These are phyloP conservation scores for Lycia hirtaria DNA, from an alignment of 2,888 invertebrate species.

Conservation along the genomic window DNA sequence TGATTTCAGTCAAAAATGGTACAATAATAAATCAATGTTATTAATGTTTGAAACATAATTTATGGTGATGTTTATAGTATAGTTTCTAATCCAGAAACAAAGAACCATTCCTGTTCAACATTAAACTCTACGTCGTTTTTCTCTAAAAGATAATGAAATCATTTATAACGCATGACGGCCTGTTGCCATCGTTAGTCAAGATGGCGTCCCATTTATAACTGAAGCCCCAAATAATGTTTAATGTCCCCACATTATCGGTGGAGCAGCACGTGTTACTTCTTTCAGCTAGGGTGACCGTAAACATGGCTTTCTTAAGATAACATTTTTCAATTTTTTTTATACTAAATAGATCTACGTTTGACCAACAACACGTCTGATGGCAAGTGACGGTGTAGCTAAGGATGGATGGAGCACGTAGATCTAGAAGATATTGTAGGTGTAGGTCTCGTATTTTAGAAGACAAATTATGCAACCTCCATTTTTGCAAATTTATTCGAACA, in stretches of 20 bases:
- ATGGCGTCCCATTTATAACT: slow-evolving; percentile 73
- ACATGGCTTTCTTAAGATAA: neutral
- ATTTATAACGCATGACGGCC: slow-evolving; percentile 53
- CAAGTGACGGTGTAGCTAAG: too few species aligned
- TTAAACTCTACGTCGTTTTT: slow-evolving; percentile 27
- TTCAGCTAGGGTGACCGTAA: slow-evolving; percentile 34
- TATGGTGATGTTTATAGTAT: too few species aligned
- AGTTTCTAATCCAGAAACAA: neutral
- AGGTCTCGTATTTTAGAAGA: too few species aligned
- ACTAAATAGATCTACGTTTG: neutral
- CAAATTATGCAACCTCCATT: too few species aligned
- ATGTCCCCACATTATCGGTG: slow-evolving; percentile 78
- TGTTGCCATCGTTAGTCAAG: slow-evolving; percentile 64
- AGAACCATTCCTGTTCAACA: slow-evolving; percentile 9
- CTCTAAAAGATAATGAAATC: slow-evolving; percentile 57
- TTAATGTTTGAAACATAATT: too few species aligned
- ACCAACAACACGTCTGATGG: too few species aligned
- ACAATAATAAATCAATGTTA: too few species aligned
- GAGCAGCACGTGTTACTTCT: slow-evolving; percentile 63
- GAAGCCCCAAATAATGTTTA: slow-evolving; percentile 73
- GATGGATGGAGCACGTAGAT: too few species aligned
- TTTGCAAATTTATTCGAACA: too few species aligned
- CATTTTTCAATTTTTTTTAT: neutral
- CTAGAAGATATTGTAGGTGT: too few species aligned
- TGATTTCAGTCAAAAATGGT: too few species aligned